Evolutionary conservation across 2,888 invertebrate genomes (phyloP).

Genomic region (Dolichopus griseipennis): DNA sequence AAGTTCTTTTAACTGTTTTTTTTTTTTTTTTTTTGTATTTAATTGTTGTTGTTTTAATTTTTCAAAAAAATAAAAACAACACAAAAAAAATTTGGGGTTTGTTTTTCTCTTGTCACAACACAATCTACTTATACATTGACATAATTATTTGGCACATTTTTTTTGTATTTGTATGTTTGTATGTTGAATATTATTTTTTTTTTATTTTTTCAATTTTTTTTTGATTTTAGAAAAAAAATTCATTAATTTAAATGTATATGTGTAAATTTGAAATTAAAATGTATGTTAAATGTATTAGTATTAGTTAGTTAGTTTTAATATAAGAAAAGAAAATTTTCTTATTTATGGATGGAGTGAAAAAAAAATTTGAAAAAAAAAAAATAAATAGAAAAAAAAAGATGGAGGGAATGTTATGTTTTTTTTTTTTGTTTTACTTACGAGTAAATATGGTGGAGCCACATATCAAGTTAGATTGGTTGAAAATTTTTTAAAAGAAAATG

Average conservation of each 20-base stretch:
- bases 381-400: neutral
- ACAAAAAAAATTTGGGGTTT: too few species aligned
- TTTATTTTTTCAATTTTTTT: too few species aligned
- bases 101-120: neutral
- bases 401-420: neutral
- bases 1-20: neutral
- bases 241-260: neutral
- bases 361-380: too few species aligned
- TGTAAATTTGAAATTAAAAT: neutral
- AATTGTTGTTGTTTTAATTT: neutral
- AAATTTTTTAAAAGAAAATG: neutral
- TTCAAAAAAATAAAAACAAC: too few species aligned
- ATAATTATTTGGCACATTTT: constrained; percentile 6
- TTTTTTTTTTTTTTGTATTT: neutral
- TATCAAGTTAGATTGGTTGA: constrained; percentile 6
- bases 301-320: neutral
- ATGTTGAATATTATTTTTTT: too few species aligned
- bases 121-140: neutral
- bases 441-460: constrained; percentile 4
- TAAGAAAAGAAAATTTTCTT: neutral
- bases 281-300: neutral
- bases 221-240: too few species aligned
- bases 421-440: neutral
- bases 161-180: neutral
- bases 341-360: neutral